These are phyloP conservation scores for Irena cyanogastra DNA, from an alignment of 2,113 vertebrate species.

Conservation along the genomic window DNA sequence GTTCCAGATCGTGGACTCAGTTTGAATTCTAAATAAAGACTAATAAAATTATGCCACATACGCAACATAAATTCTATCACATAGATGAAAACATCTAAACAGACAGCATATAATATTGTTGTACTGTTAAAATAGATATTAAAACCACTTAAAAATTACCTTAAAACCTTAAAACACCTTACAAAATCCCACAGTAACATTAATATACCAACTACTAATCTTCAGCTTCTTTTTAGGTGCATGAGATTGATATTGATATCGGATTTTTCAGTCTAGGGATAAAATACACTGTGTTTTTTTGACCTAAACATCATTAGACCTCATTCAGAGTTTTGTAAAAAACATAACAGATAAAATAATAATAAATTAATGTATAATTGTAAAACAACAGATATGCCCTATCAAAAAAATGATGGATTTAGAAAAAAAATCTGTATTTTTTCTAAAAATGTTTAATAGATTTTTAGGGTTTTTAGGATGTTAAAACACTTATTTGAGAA, in stretches of 20 bases:
- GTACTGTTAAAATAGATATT: not conserved
- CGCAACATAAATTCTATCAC: not conserved
- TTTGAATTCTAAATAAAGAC: not conserved
- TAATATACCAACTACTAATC: not conserved
- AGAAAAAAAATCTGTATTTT: not conserved
- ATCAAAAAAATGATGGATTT: accelerated
- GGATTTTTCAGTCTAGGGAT: not conserved
- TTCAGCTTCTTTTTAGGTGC: not conserved
- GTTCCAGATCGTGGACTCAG: not conserved
- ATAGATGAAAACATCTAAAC: not conserved
- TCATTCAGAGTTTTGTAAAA: not conserved
- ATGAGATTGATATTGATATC: not conserved
- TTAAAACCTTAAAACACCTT: accelerated
- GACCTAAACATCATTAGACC: not conserved
- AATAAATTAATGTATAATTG: not conserved
- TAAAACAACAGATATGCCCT: not conserved
- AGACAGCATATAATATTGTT: not conserved
- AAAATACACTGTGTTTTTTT: not conserved
- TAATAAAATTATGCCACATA: not conserved
- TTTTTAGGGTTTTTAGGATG: not conserved
- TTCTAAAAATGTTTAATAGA: not conserved
- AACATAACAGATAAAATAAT: not conserved
- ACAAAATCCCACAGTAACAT: not conserved
- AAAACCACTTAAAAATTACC: not conserved
- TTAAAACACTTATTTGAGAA: not conserved